Evolutionary conservation across 2,888 invertebrate species (phyloP).

Genomic region (Thecocarcelia acutangulata): DNA sequence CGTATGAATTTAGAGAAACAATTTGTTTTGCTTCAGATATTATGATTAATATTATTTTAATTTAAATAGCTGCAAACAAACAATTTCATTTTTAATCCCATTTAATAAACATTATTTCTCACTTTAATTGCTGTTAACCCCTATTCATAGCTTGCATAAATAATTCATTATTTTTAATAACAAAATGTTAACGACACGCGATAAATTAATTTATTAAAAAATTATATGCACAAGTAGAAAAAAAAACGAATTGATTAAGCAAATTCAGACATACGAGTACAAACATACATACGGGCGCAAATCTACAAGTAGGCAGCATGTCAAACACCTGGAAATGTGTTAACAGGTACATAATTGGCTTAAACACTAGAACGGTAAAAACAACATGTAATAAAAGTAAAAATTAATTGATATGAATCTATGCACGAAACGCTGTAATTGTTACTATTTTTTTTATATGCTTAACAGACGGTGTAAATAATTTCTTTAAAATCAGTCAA

Average conservation of each 20-base stretch:
- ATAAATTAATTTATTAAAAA: conserved; percentile 63
- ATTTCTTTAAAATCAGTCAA: conserved; percentile 4
- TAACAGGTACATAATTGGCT: conserved; percentile 55
- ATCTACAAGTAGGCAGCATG: conserved; percentile 32
- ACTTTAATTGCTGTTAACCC: conserved; percentile 20
- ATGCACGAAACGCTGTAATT: conserved; percentile 44
- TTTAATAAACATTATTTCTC: not conserved
- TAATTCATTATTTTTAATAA: conserved; percentile 53
- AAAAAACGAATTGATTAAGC: conserved; percentile 45
- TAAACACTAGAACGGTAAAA: conserved; percentile 41
- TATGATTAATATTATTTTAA: not conserved
- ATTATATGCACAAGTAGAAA: conserved; percentile 14
- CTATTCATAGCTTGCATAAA: conserved; percentile 36
- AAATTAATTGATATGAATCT: conserved; percentile 52
- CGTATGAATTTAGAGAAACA: no score
- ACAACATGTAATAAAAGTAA: conserved; percentile 6
- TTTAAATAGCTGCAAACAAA: not conserved
- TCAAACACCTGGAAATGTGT: conserved; percentile 40
- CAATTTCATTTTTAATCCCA: conserved; percentile 4
- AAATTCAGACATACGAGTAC: not conserved
- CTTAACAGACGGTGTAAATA: conserved; percentile 12
- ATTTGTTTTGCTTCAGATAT: no score
- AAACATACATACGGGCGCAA: not conserved
- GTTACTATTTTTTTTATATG: conserved; percentile 25
- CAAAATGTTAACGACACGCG: conserved; percentile 59